phyloP scores from a whole-genome alignment of 2,888 invertebrate genomes.

The Lasioglossum pauxillum region DNA sequence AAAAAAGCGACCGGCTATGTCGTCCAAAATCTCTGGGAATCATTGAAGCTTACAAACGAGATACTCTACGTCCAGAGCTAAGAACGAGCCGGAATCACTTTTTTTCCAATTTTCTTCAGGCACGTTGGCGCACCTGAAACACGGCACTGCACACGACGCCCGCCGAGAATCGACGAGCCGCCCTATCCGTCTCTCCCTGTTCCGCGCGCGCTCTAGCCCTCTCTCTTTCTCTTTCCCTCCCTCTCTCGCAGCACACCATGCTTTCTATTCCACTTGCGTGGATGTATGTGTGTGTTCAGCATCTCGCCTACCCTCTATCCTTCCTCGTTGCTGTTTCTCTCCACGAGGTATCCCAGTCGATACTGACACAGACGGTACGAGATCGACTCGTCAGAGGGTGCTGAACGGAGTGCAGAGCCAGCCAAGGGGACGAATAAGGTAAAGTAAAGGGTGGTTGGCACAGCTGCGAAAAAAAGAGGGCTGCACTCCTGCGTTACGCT shows the following conservation, averaged over 20 bases:
- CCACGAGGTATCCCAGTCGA: conserved; percentile 79
- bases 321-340: conserved; percentile 63
- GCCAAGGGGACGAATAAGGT: conserved; percentile 41
- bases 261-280: conserved; percentile 51
- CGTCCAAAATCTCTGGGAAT: not conserved
- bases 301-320: conserved; percentile 67
- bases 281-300: conserved; percentile 21
- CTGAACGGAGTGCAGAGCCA: conserved; percentile 74
- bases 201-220: not conserved
- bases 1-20: not conserved
- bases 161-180: conserved; percentile 73
- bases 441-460: conserved; percentile 42
- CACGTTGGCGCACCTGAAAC: conserved; percentile 27
- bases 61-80: not conserved
- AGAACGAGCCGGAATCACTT: not conserved
- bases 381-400: conserved; percentile 83
- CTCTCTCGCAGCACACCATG: conserved; percentile 46
- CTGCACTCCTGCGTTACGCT: conserved; percentile 37
- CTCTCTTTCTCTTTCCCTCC: not conserved
- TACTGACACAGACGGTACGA: conserved; percentile 81
- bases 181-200: conserved; percentile 46
- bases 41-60: not conserved
- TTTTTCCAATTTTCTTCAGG: not conserved
- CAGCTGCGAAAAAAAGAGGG: conserved; percentile 45
- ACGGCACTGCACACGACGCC: conserved; percentile 68